A percentile compares a stretch with the other conserved stretches of the same genome.
Conservation (phyloP, 30 jellyfish, hydroid and myxozoan species). For the Sanderia malayensis region DNA sequence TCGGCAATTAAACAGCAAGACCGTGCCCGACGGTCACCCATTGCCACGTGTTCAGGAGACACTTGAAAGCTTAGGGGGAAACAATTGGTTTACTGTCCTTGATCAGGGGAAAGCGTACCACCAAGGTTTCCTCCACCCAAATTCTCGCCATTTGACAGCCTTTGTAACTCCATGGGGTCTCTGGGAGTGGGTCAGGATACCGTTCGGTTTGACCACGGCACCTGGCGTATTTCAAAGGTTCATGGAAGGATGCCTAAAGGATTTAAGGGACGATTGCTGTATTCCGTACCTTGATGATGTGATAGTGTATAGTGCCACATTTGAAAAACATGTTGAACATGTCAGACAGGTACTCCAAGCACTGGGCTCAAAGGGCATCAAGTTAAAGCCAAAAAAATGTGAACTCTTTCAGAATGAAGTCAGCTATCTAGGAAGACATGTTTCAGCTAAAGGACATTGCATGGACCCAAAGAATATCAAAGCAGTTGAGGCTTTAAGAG, state of each 20-base stretch:
- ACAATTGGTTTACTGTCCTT: slow-evolving; percentile 40
- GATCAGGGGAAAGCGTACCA: slow-evolving; percentile 64
- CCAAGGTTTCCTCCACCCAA: slow-evolving; percentile 43
- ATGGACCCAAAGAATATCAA: slow-evolving; percentile 6
- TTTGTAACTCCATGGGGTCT: slow-evolving; percentile 71
- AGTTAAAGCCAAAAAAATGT: slow-evolving; percentile 33
- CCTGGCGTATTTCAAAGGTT: slow-evolving; percentile 38
- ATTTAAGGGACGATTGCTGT: slow-evolving; percentile 30
- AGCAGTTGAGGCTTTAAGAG: slow-evolving; percentile 12
- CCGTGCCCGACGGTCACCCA: slow-evolving; percentile 44
- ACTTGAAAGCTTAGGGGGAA: slow-evolving; percentile 11
- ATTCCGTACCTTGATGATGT: slow-evolving; percentile 57
- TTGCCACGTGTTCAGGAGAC: slow-evolving; percentile 42
- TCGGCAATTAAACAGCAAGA: too few relatives aligned
- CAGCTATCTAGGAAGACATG: slow-evolving; percentile 28
- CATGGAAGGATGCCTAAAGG: slow-evolving; percentile 31
- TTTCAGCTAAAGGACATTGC: slow-evolving; percentile 26
- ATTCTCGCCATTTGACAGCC: slow-evolving; percentile 26
- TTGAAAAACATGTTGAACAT: slow-evolving; percentile 34
- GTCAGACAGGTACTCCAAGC: slow-evolving; percentile 23
- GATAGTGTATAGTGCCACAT: slow-evolving; percentile 16
- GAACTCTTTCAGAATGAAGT: slow-evolving; percentile 31
- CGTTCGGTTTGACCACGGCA: slow-evolving; percentile 66
- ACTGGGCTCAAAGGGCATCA: slow-evolving; percentile 15
- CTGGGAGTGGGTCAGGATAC: slow-evolving; percentile 61